Evolutionary conservation across 2,113 vertebrate species (phyloP), one percentile per base, ranked within the genome.

Genomic region (Chaetodon auriga): DNA sequence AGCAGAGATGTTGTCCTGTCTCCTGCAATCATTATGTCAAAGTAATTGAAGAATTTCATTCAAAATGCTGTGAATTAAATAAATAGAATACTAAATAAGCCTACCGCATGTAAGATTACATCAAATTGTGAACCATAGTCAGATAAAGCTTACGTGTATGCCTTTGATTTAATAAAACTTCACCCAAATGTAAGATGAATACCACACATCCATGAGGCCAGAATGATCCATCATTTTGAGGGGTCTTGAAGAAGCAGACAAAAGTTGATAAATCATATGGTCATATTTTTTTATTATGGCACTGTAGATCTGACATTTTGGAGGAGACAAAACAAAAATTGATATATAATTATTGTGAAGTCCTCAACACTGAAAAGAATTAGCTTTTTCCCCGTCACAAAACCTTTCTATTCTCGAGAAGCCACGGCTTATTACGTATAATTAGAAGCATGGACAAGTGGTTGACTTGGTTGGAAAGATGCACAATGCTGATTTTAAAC

Each of bases 401-500:
- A 77, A 41, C 35, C 23, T 10, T 75, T 74, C 15, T 61, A 30
- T 84, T 73, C 21, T 23, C 0, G 2, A 60, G 7, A 64, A 25
- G 23, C n/a, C 7, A 18, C 41, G 55, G 25, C 49, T 86, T 64
- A 70, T 23, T 78, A 66, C 72, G 66, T 69, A 73, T 71, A 89
- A 87, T 82, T 68, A 84, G 21, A 69, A 69, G 35, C 77, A 58
- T 54, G 60, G 55, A 48, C 72, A 85, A 81, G 80, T 68, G 60
- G 36, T 41, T 5, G n/a, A 58, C 65, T 68, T 68, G 65, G 55
- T 35, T 80, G 75, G 53, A 57, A 51, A 69, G 78, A 80, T 80
- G 68, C 54, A 63, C 9, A 5, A n/a, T 48, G 12, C 41, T 81
- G 80, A 89, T 83, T 80, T 71, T 64, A 76, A 80, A 81, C 57